Evolutionary conservation across 2,113 vertebrate genomes (phyloP).

Genomic region (Pionites leucogaster): DNA sequence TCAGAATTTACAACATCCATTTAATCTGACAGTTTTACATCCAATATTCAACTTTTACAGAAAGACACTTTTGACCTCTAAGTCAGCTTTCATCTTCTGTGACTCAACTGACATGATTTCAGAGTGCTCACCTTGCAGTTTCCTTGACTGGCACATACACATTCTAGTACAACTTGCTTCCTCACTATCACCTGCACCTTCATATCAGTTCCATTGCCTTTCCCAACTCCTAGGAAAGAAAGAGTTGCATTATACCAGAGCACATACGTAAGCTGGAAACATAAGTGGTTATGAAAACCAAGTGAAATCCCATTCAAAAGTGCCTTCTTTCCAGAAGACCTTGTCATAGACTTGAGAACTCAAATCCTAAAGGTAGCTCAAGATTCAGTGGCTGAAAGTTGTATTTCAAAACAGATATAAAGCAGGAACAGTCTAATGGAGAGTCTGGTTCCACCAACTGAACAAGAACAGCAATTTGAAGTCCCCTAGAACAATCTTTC

Average conservation of each 20-base stretch:
- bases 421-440: not conserved
- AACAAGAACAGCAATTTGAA: not conserved
- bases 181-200: conserved; percentile 81
- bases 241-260: not conserved
- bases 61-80: not conserved
- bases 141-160: conserved; percentile 80
- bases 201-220: conserved; percentile 87
- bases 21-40: not conserved
- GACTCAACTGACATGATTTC: not conserved
- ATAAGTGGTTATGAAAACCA: not conserved
- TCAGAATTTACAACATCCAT: not conserved
- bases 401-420: not conserved
- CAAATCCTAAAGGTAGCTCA: not conserved
- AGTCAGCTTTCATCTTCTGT: not conserved
- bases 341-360: not conserved
- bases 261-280: not conserved
- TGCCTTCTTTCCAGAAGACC: not conserved
- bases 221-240: conserved; percentile 83
- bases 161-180: conserved; percentile 80
- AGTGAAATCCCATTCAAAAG: not conserved
- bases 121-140: conserved; percentile 81
- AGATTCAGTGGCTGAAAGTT: not conserved
- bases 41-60: not conserved
- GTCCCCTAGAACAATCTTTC: not conserved
- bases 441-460: not conserved